phyloP scores from a whole-genome alignment of 64 coral and sea anemone genomes.

The Pocillopora verrucosa region DNA sequence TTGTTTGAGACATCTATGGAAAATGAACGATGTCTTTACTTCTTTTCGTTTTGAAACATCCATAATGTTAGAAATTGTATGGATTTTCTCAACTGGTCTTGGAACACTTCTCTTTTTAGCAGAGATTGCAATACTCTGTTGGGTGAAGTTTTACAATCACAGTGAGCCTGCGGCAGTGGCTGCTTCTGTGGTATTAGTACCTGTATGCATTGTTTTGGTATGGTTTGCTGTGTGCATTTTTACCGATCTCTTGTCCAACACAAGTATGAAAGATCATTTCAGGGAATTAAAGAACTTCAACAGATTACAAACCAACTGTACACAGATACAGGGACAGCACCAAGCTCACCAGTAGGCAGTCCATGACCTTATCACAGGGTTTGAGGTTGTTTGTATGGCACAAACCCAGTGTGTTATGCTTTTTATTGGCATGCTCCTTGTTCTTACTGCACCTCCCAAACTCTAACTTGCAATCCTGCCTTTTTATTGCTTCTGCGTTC shows the following conservation, averaged over 20 bases:
- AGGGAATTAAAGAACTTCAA: slow-evolving; percentile 90
- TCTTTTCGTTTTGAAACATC: too few species aligned
- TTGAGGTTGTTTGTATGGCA: not conserved
- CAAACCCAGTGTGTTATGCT: too few species aligned
- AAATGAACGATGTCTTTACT: too few species aligned
- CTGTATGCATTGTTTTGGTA: slow-evolving; percentile 89
- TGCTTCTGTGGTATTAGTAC: slow-evolving; percentile 70
- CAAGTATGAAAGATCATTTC: slow-evolving; percentile 86
- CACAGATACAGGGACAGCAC: slow-evolving; percentile 31
- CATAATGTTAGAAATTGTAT: slow-evolving; percentile 39
- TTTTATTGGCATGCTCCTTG: not conserved
- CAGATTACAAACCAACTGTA: slow-evolving; percentile 84
- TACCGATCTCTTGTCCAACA: slow-evolving; percentile 90
- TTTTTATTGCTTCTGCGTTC: too few species aligned
- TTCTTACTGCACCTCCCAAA: too few species aligned
- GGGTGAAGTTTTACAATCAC: slow-evolving; percentile 93
- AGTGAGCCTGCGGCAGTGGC: slow-evolving; percentile 80
- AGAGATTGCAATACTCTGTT: slow-evolving; percentile 90
- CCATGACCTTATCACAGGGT: slow-evolving; percentile 46
- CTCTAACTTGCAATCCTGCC: too few species aligned
- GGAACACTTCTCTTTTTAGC: slow-evolving; percentile 90
- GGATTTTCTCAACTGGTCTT: slow-evolving; percentile 95
- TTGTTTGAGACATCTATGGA: too few species aligned
- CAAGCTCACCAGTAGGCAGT: slow-evolving; percentile 2
- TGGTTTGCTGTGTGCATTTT: slow-evolving; percentile 92